Evolutionary conservation across 2,113 vertebrate genomes (phyloP), one percentile per base, ranked within the genome.

Genomic region (Symphodus melops): DNA sequence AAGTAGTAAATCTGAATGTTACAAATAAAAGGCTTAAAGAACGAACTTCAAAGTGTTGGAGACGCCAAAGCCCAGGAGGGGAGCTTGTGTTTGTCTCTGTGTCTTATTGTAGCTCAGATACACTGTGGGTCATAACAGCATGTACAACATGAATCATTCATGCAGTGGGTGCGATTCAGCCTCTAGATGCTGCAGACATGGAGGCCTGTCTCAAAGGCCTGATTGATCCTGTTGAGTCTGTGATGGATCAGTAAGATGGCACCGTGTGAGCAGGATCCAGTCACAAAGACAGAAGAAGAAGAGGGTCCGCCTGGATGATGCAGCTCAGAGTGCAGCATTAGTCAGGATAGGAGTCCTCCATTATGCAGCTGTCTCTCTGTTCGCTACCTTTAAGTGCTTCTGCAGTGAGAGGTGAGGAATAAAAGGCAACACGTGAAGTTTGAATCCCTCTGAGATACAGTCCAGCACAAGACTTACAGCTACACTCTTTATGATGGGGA

Each of bases 141-240:
- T 58, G 39, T 67, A 14, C 42, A 23, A 23, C 25, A 39, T 85
- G 25, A 85, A 86, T 77, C 78, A 85, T 83, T 85, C 23, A 86
- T 58, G 33, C 7, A 13, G n/a, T 23, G 25, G 53, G 53, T 62
- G 11, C 61, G 21, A 57, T 68, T 66, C 55, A 65, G 21, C 46
- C 19, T 2, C 44, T 37, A 28, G 9, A 62, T 56, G 44, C 53
- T 11, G n/a, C 49, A 48, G 42, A 42, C 20, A 33, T 23, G 17
- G 37, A 48, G n/a, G 23, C 5, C 66, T 61, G 33, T 68, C 20
- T 48, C 54, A 78, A 87, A 63, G 64, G 28, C 54, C 46, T 7
- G 42, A 81, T 80, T 65, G 86, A 83, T 81, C 75, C 51, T 75
- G 28, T 71, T 79, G 68, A 4, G 58, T 62, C 56, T 56, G 54